These are phyloP conservation scores for Xiphydria camelus DNA, from an alignment of 2,888 invertebrate species.

Conservation along the genomic window DNA sequence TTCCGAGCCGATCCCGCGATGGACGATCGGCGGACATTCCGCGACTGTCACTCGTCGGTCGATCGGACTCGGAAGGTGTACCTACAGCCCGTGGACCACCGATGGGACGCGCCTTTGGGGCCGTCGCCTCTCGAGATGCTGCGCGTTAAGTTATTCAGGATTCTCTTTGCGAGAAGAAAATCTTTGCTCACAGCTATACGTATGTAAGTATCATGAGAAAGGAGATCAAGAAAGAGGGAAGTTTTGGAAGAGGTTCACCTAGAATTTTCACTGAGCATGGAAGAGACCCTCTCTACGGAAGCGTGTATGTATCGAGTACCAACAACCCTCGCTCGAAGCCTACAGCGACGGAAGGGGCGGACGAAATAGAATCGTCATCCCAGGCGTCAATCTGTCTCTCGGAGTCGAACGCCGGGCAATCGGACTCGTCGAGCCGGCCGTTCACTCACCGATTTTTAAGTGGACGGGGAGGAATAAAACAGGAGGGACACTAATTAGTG, in stretches of 20 bases:
- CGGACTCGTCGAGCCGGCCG: slow-evolving; percentile 8
- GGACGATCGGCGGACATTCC: slow-evolving; percentile 7
- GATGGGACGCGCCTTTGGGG: too few relatives aligned
- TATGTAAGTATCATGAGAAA: too few relatives aligned
- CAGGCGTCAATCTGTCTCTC: slow-evolving; percentile 46
- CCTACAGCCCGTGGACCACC: not conserved
- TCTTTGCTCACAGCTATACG: too few relatives aligned
- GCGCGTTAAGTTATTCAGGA: too few relatives aligned
- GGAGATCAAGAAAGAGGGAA: too few relatives aligned
- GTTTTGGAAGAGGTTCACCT: too few relatives aligned
- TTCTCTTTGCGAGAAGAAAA: too few relatives aligned
- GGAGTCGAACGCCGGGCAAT: slow-evolving; percentile 16
- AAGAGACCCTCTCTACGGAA: too few relatives aligned
- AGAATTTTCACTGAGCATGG: too few relatives aligned
- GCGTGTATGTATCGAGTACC: too few relatives aligned
- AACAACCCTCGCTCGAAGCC: too few relatives aligned
- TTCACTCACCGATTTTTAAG: slow-evolving; percentile 42
- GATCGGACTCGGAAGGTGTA: not conserved
- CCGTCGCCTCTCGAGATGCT: too few relatives aligned
- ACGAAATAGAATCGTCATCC: slow-evolving; percentile 40
- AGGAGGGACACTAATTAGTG: slow-evolving; percentile 57
- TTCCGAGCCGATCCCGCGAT: slow-evolving; percentile 24
- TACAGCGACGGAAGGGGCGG: slow-evolving; percentile 8
- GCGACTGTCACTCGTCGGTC: slow-evolving; percentile 5
- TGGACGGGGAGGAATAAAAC: slow-evolving; percentile 47